Base-by-base conservation (phyloP, 2,797 vertebrate genomes). In the Lithobates sylvaticus region DNA sequence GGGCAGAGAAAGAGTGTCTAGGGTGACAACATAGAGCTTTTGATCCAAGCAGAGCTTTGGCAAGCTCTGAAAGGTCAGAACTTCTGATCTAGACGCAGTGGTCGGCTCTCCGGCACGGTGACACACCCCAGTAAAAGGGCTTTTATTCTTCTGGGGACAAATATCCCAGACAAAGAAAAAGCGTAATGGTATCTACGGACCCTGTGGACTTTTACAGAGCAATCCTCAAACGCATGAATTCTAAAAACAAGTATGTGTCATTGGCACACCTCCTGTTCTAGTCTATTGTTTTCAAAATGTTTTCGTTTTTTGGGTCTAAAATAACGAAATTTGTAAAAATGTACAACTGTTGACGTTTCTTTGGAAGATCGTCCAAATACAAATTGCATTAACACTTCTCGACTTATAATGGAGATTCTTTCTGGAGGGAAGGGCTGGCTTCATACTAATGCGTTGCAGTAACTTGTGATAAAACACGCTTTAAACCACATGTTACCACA, bases 131-230 rank as follows among this genome's bases (percentile, higher is more conserved):
- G 27, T 23, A 50, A 42, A 86, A 71, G 74, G 47, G 10, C 70
- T 8, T 78, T 78, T 86, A 69, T 77, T 77, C 26, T 42, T 27
- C 39, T 36, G 67, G 61, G 29, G 69, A 79, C 61, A 58, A 69
- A 68, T 34, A 7, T 74, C 78, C 16, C 71, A 69, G 64, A 68
- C 26, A 50, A 36, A 23, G 27, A 50, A 67, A 77, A 75, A 32
- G 16, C 64, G n/a, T 74, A 47, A 65, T 42, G 3, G 76, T 75
- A 44, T 75, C 86, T 70, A 76, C 61, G 64, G 88, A 93, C 87
- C 88, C 90, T 89, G 76, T 92, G 89, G 93, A 92, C 89, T 89
- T 89, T 91, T 89, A 92, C 92, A 23, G 92, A 94, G 91, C 89
- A 89, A 90, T 84, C 91, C 88, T 90, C 81, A 89, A 92, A 89